These are phyloP conservation scores for Micoletzkya japonica DNA, from an alignment of 2,888 invertebrate genomes.

Conservation along the genomic window DNA sequence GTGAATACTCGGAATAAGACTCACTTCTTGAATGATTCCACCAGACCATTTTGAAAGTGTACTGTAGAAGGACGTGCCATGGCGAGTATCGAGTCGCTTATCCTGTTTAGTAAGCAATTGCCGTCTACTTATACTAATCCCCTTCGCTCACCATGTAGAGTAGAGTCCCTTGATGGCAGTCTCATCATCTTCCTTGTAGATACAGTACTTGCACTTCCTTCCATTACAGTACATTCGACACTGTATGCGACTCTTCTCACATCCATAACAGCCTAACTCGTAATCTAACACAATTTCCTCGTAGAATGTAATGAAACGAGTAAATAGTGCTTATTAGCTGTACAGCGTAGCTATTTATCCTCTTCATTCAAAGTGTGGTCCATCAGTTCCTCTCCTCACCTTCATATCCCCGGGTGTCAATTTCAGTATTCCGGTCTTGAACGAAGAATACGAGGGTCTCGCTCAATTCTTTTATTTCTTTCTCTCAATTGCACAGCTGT, in stretches of 20 bases:
- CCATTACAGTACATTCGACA: conserved; percentile 79
- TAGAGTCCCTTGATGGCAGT: conserved; percentile 80
- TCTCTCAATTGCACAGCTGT: too few relatives aligned
- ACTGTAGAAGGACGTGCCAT: conserved; percentile 83
- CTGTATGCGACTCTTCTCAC: conserved; percentile 27
- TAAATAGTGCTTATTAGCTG: too few relatives aligned
- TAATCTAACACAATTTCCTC: too few relatives aligned
- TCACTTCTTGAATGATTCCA: conserved; percentile 77
- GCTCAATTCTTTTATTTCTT: too few relatives aligned
- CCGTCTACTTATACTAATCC: not conserved
- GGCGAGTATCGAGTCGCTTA: conserved; percentile 83
- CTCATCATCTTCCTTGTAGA: conserved; percentile 67
- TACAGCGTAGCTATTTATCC: too few relatives aligned
- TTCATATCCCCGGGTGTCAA: conserved; percentile 25
- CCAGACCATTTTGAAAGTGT: conserved; percentile 76
- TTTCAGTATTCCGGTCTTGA: conserved; percentile 42
- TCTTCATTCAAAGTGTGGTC: too few relatives aligned
- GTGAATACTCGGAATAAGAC: conserved; percentile 36
- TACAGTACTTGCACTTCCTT: conserved; percentile 78
- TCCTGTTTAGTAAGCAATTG: conserved; percentile 71
- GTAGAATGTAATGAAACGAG: too few relatives aligned
- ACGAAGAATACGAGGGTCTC: conserved; percentile 41
- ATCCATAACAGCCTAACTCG: too few relatives aligned
- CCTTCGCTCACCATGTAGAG: conserved; percentile 76
- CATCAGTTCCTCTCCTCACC: too few relatives aligned